Base-by-base conservation (phyloP, 2,888 invertebrate species). In the Rhingia rostrata region DNA sequence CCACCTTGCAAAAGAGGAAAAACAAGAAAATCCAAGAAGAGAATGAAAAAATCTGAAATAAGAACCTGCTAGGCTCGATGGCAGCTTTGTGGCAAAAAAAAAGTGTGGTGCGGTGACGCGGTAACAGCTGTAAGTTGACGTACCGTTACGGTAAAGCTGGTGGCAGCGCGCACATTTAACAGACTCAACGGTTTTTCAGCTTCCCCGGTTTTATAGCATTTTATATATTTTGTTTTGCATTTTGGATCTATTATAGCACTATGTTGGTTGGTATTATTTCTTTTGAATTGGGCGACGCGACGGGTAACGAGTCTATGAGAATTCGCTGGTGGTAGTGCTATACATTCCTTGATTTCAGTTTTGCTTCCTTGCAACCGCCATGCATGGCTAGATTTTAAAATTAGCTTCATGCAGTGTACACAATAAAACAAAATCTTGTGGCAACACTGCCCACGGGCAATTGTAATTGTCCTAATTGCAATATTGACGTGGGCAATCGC, bases 131-230 rank as follows among this genome's bases (percentile, higher is more conserved):
- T 64, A 61, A 63, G 74, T 75, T 64, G 74, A 64, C 74, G 43
- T 80, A 70, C 80, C 80, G 84, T 84, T 84, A 84, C 60, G 53
- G 66, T 56, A 56, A 75, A 70, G 66, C 79, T 79, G 56, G 54
- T 78, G 79, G 56, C 49, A 64, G 35, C 43, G 58, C 64, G 41
- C 69, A 49, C 79, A 78, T 83, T 78, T 67, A 67, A 47, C 58
- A 70, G 74, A 74, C 61, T 75, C 74, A 84, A 84, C 84, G 84
- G 79, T 70, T 70, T 75, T 60, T 70, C 47, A 54, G 66, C 60
- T 77, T 54, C 41, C 3, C 37, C 58, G 49, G 53, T 78, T 70
- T 47, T 14, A 54, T 63, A 54, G 41, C 41, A 53, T 49, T 43
- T 60, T 66, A 54, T 22, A 22, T 2, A 22, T 22, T 22, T 22